These are phyloP conservation scores for Lophotriccus pileatus DNA, from an alignment of 2,797 vertebrate species.

Conservation along the genomic window DNA sequence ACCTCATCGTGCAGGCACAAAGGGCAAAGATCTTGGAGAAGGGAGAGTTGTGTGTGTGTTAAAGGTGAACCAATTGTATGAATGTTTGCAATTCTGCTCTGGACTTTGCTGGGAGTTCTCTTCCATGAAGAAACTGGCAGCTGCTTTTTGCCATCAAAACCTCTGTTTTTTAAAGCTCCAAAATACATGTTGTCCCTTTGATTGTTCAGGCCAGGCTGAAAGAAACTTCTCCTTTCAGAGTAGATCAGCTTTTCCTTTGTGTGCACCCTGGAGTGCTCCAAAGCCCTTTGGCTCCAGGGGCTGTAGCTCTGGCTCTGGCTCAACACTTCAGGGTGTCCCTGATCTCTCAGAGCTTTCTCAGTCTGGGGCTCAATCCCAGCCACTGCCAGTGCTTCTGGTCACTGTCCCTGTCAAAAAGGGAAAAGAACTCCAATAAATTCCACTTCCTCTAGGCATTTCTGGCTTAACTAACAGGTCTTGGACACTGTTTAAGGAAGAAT, in stretches of 20 bases:
- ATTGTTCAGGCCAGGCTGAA: background rate
- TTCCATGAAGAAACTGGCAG: background rate
- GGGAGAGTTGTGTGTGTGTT: background rate
- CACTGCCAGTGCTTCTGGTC: background rate
- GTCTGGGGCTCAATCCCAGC: background rate
- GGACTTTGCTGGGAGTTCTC: background rate
- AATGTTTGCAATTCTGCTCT: background rate
- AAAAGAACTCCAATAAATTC: background rate
- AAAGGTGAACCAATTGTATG: background rate
- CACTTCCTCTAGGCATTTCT: background rate
- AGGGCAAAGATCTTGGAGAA: background rate
- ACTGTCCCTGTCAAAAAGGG: background rate
- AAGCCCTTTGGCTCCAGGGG: background rate
- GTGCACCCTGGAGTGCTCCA: background rate
- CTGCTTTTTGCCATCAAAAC: background rate
- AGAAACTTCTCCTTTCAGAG: background rate
- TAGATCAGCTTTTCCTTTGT: background rate
- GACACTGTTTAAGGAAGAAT: background rate
- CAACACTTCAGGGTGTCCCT: background rate
- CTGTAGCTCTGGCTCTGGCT: background rate
- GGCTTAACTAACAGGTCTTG: background rate
- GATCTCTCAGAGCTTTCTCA: background rate
- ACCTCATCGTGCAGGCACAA: background rate
- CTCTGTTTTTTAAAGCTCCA: background rate
- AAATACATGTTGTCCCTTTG: background rate